These are phyloP conservation scores for Melanogrammus aeglefinus DNA, from an alignment of 2,797 vertebrate species.

Conservation along the genomic window DNA sequence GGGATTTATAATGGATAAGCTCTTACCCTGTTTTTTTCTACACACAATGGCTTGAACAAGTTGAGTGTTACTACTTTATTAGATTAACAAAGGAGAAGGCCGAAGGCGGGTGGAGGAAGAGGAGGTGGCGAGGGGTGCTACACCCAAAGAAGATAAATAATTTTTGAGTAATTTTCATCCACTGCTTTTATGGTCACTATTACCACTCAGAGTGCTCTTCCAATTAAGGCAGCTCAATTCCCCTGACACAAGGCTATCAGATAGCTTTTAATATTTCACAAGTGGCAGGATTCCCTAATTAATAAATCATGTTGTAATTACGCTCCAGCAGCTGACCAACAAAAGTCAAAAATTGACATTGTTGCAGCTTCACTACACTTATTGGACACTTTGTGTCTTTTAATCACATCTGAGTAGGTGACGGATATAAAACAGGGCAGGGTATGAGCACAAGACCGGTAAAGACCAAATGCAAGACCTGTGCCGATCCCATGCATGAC, in stretches of 20 bases:
- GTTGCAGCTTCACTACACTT: not conserved
- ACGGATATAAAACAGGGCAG: not conserved
- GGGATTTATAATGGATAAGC: not conserved
- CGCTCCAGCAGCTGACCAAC: not conserved
- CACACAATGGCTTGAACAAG: not conserved
- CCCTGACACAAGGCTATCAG: not conserved
- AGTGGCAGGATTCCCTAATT: not conserved
- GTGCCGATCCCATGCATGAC: too few relatives aligned
- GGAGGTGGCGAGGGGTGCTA: not conserved
- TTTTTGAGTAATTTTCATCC: not conserved
- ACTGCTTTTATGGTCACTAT: not conserved
- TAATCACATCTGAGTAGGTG: not conserved
- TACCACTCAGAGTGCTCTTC: not conserved
- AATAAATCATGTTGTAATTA: not conserved
- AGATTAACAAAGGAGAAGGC: not conserved
- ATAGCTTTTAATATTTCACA: conserved; percentile 8
- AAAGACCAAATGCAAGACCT: not conserved
- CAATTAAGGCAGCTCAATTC: not conserved
- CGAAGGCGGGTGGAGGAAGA: not conserved
- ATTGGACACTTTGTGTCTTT: not conserved
- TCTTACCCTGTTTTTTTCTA: not conserved
- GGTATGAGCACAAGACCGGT: not conserved
- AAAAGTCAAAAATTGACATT: not conserved
- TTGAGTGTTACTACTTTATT: conserved; percentile 3
- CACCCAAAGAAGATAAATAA: conserved; percentile 1